Base-by-base conservation (phyloP, 2,888 invertebrate species). In the Achlya flavicornis region DNA sequence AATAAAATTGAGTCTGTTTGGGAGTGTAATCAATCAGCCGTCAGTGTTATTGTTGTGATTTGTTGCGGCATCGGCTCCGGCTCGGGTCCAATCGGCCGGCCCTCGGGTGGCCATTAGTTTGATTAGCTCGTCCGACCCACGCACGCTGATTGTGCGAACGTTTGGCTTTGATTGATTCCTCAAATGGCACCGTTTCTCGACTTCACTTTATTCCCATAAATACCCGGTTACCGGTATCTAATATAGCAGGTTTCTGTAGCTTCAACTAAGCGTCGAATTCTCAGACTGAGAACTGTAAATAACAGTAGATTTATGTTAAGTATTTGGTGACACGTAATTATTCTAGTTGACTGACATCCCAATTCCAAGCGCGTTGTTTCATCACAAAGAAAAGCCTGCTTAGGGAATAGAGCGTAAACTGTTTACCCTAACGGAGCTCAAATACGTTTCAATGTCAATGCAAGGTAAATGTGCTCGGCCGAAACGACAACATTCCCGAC, bases 41-140 rank as follows among this genome's bases (percentile, higher is more conserved):
- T 86, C 85, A 84, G 69, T 86, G 86, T 91, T 91, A 89, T 91
- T 91, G 87, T 91, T 91, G 89, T 90, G 88, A 90, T 90, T 91
- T 89, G 90, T 89, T 88, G 85, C 85, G 86, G 86, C 82, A 78
- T 78, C 77, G 78, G 74, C 74, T 72, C 68, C 70, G 67, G 71
- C 70, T 78, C 76, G 77, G 75, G 65, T 65, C 64, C 57, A 64
- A 65, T 67, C 66, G 65, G 65, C 63, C 74, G 75, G 83, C 81
- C 84, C 84, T 83, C 83, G 79, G 76, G 79, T 79, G 72, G 74
- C 87, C 87, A 92, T 92, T 92, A 90, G 88, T 87, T 88, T 91
- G 90, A 91, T 92, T 91, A 91, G 90, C 91, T 90, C 87, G 88
- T 87, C 86, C 87, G 82, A 81, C 83, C 85, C 88, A 89, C 89